Conservation (phyloP, 2,888 invertebrate species). For the Aporophyla nigra region DNA sequence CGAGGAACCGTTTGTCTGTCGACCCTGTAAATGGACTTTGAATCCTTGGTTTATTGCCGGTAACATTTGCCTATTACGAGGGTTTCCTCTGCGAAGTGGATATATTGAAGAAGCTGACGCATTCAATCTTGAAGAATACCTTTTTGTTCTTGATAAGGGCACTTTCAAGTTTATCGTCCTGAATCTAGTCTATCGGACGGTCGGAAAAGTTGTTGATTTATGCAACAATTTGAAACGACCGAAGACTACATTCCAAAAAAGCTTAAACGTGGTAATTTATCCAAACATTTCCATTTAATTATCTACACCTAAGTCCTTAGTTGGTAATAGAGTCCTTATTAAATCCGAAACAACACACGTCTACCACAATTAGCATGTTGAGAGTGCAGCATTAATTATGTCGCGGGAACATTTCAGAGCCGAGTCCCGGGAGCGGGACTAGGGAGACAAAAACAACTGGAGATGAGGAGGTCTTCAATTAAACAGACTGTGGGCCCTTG, state of each 20-base stretch:
- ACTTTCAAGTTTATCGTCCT: background rate
- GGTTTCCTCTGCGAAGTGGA: slow-evolving; percentile 37
- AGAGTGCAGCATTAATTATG: slow-evolving; percentile 61
- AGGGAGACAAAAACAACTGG: slow-evolving; percentile 57
- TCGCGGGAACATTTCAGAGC: slow-evolving; percentile 37
- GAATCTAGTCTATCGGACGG: background rate
- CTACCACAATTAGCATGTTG: slow-evolving; percentile 59
- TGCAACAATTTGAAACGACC: background rate
- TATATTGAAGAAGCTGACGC: slow-evolving; percentile 37
- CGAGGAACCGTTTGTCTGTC: slow-evolving; percentile 50
- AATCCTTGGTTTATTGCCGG: slow-evolving; percentile 65
- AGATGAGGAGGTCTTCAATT: slow-evolving; percentile 66
- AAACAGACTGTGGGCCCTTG: slow-evolving; percentile 59
- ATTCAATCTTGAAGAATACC: slow-evolving; percentile 24
- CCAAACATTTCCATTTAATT: slow-evolving; percentile 29
- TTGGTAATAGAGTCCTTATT: slow-evolving; percentile 34
- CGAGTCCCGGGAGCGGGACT: slow-evolving; percentile 28
- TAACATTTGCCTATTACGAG: slow-evolving; percentile 48
- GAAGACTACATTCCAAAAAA: no score
- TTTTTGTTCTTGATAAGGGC: slow-evolving; percentile 10
- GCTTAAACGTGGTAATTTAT: no score
- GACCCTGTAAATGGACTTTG: slow-evolving; percentile 46
- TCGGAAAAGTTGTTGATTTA: background rate
- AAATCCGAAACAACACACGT: slow-evolving; percentile 52
- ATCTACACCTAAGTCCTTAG: background rate